These are phyloP conservation scores for Danionella dracula DNA, from an alignment of 2,797 vertebrate genomes.

Conservation along the genomic window DNA sequence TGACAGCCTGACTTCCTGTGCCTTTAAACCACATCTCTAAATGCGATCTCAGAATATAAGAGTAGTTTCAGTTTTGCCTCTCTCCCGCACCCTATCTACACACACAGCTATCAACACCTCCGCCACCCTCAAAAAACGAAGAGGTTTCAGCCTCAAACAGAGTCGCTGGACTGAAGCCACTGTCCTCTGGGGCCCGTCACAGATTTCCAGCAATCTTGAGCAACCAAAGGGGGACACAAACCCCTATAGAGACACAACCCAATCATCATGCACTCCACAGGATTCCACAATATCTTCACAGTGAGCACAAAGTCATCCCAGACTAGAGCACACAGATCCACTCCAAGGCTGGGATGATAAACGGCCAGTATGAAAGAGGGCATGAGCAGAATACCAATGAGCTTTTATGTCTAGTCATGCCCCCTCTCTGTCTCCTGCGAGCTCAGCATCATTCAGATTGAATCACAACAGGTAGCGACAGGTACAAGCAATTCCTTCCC, in stretches of 20 bases:
- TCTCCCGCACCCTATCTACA: neutral
- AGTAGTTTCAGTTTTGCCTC: neutral
- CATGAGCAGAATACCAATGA: conserved; percentile 10
- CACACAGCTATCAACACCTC: neutral
- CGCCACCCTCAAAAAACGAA: too few species aligned
- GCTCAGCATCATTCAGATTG: neutral
- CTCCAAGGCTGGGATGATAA: conserved; percentile 6
- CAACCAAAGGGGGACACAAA: neutral
- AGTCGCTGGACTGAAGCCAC: conserved; percentile 5
- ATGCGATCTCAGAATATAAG: conserved; percentile 1
- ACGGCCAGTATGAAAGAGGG: neutral
- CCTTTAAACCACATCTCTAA: conserved; percentile 42
- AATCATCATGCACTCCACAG: conserved; percentile 27
- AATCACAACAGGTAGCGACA: neutral
- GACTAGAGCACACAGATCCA: neutral
- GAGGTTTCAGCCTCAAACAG: conserved; percentile 4
- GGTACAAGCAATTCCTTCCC: neutral
- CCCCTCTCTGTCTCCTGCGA: neutral
- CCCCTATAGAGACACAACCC: conserved; percentile 1
- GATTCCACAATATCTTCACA: neutral
- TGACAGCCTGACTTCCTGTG: neutral
- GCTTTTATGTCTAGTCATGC: neutral
- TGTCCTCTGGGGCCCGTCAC: conserved; percentile 12
- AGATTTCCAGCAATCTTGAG: conserved; percentile 21
- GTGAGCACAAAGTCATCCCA: neutral